These are phyloP conservation scores for Pagrus major DNA, from an alignment of 2,113 vertebrate genomes.

Conservation along the genomic window DNA sequence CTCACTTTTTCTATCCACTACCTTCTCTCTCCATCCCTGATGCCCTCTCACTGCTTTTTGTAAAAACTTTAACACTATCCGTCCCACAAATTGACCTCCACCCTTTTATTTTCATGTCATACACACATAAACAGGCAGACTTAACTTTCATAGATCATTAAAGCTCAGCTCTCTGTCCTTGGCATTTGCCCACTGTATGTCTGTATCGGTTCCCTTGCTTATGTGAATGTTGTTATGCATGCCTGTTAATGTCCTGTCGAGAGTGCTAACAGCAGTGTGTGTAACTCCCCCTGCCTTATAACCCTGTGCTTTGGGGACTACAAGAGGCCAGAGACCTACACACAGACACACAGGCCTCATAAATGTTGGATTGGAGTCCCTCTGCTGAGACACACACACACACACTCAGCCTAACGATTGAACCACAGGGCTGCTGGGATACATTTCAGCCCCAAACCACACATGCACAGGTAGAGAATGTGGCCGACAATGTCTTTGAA, in stretches of 20 bases:
- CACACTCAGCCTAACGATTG: conserved; percentile 51
- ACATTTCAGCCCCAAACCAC: conserved; percentile 54
- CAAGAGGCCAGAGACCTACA: conserved; percentile 49
- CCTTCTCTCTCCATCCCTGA: conserved; percentile 11
- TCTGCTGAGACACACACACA: conserved; percentile 43
- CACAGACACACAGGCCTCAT: conserved; percentile 62
- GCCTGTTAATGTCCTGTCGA: conserved; percentile 46
- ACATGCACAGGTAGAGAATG: conserved; percentile 23
- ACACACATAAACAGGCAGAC: conserved; percentile 9
- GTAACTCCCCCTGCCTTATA: conserved; percentile 39
- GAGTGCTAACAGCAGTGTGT: conserved; percentile 37
- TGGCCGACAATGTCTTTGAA: conserved; percentile 2
- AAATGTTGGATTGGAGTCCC: conserved; percentile 70
- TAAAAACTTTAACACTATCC: conserved; percentile 36
- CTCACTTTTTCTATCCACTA: conserved; percentile 51
- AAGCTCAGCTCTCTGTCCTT: conserved; percentile 28
- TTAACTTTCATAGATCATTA: conserved; percentile 53
- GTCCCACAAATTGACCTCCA: conserved; percentile 53
- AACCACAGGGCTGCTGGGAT: conserved; percentile 60
- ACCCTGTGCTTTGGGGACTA: conserved; percentile 48
- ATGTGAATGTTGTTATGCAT: conserved; percentile 40
- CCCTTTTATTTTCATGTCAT: conserved; percentile 32
- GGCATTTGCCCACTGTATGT: conserved; percentile 18
- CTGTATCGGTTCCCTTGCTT: conserved; percentile 20
- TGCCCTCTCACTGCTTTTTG: conserved; percentile 43